Conservation (phyloP, 2,888 invertebrate genomes). For the Kuschelorhynchus macadamiae region DNA sequence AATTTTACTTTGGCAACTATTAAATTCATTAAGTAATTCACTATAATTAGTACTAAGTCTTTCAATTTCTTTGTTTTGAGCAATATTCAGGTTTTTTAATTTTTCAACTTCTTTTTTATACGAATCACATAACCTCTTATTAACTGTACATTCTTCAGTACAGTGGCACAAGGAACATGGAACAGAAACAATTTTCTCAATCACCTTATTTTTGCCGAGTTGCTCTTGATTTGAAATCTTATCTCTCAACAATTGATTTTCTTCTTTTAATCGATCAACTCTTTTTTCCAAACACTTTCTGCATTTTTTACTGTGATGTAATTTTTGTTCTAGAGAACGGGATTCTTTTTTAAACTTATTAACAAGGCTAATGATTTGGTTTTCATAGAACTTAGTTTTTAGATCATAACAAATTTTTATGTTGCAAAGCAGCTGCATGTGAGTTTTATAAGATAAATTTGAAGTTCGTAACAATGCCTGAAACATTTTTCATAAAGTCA, state of each 20-base stretch:
- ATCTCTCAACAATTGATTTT: constrained; percentile 49
- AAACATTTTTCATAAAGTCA: constrained; percentile 51
- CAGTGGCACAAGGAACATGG: constrained; percentile 37
- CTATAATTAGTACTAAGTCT: constrained; percentile 47
- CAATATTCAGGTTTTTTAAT: constrained; percentile 38
- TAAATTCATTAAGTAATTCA: constrained; percentile 53
- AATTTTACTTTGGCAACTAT: constrained; percentile 54
- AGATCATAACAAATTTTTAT: constrained; percentile 48
- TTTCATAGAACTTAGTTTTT: constrained; percentile 49
- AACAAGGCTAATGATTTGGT: constrained; percentile 45
- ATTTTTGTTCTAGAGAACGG: constrained; percentile 40
- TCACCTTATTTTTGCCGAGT: constrained; percentile 15
- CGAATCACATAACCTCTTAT: constrained; percentile 9
- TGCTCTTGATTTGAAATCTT: constrained; percentile 35
- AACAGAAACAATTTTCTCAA: constrained; percentile 9
- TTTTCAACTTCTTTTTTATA: constrained; percentile 42
- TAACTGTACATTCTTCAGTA: constrained; percentile 33
- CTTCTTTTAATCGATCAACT: constrained; percentile 41
- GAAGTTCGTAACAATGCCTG: constrained; percentile 39
- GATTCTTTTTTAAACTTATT: constrained; percentile 50
- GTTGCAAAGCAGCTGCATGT: constrained; percentile 40
- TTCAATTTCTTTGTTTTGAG: constrained; percentile 49
- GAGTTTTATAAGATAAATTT: constrained; percentile 36
- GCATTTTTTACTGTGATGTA: constrained; percentile 45
- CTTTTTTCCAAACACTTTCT: constrained; percentile 50